These are phyloP conservation scores for Cyprinodon tularosa DNA, from an alignment of 2,113 vertebrate species.

Conservation along the genomic window DNA sequence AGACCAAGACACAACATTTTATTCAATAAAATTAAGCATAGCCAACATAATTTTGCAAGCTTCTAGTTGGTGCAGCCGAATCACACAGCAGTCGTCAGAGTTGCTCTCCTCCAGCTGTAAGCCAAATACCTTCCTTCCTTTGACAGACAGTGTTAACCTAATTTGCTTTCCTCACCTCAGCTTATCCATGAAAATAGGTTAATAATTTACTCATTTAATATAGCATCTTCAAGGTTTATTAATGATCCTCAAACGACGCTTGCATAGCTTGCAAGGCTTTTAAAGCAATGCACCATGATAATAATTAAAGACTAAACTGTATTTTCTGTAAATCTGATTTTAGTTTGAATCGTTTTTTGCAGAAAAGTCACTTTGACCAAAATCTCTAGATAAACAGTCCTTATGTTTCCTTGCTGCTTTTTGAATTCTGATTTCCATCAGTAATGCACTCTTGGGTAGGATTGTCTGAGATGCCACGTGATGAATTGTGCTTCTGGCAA, in stretches of 20 bases:
- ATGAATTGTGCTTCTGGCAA: conserved; percentile 24
- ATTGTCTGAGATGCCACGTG: conserved; percentile 40
- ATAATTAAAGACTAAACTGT: conserved; percentile 12
- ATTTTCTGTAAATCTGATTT: conserved; percentile 30
- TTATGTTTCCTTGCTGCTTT: conserved; percentile 35
- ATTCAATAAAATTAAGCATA: conserved; percentile 18
- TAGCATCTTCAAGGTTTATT: conserved; percentile 23
- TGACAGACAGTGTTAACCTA: conserved; percentile 29
- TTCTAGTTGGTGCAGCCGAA: conserved; percentile 30
- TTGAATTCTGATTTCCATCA: conserved; percentile 47
- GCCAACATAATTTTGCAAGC: conserved; percentile 23
- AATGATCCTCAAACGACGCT: conserved; percentile 15
- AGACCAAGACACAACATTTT: conserved; percentile 26
- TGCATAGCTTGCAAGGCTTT: neutral
- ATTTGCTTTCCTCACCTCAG: conserved; percentile 44
- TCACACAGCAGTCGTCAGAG: conserved; percentile 37
- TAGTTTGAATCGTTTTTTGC: conserved; percentile 42
- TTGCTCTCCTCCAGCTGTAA: conserved; percentile 36
- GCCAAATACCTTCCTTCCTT: conserved; percentile 33
- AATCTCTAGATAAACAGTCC: conserved; percentile 30
- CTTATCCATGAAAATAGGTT: conserved; percentile 13
- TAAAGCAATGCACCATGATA: conserved; percentile 18
- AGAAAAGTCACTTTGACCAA: conserved; percentile 25
- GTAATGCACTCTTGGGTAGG: conserved; percentile 20
- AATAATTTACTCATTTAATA: conserved; percentile 24